Conservation (phyloP, 2,888 invertebrate species). For the Deilephila elpenor region DNA sequence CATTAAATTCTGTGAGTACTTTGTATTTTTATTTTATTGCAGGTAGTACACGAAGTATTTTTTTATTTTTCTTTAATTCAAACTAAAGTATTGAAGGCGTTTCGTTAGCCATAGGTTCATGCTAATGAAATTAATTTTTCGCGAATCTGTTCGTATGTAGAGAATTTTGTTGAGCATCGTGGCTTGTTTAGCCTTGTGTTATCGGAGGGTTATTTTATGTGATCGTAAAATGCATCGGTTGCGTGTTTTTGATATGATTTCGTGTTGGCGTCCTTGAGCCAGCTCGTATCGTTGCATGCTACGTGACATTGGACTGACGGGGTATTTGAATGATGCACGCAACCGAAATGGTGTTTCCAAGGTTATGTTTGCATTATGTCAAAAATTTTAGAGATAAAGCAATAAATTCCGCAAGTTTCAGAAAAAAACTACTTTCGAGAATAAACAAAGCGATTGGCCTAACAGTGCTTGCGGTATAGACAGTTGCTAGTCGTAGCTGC, state of each 20-base stretch:
- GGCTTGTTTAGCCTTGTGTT: background rate
- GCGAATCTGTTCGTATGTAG: background rate
- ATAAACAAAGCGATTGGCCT: too few relatives aligned
- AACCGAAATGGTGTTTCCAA: conserved; percentile 23
- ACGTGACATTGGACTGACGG: conserved; percentile 47
- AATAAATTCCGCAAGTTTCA: background rate
- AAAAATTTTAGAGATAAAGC: background rate
- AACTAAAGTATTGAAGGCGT: background rate
- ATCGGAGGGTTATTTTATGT: conserved; percentile 7
- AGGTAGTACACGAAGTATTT: too few relatives aligned
- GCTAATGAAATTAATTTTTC: background rate
- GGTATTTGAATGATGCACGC: conserved; percentile 49
- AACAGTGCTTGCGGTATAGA: too few relatives aligned
- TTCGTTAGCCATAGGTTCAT: background rate
- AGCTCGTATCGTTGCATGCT: conserved; percentile 37
- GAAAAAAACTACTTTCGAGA: background rate
- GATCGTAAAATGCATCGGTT: conserved; percentile 19
- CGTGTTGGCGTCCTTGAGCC: conserved; percentile 37
- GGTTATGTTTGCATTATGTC: background rate
- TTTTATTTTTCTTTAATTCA: too few relatives aligned
- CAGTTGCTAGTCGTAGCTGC: too few relatives aligned
- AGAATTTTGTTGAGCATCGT: background rate
- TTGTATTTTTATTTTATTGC: background rate
- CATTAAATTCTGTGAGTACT: background rate
- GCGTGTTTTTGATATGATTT: conserved; percentile 34